Evolutionary conservation across 1,140 invertebrate genomes (phyloP).

Genomic region (Brachionus asplanchnoidis): DNA sequence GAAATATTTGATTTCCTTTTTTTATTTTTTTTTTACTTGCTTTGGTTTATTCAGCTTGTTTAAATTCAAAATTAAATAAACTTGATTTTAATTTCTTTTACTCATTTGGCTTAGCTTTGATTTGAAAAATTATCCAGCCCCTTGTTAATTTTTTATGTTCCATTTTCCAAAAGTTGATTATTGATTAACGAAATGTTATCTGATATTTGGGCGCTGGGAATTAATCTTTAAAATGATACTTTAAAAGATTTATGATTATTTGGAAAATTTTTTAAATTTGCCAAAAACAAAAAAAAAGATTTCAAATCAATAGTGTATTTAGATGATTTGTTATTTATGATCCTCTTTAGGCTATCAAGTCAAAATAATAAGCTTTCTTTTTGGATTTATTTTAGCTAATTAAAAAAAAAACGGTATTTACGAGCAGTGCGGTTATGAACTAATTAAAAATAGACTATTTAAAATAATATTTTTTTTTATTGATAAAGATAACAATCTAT

Average conservation of each 20-base stretch:
- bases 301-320: not conserved
- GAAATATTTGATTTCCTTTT: constrained; percentile 11
- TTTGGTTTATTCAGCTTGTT: not conserved
- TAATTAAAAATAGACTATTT: not conserved
- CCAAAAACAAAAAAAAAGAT: not conserved
- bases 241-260: not conserved
- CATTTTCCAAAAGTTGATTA: not conserved
- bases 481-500: not conserved
- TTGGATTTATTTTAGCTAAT: not conserved
- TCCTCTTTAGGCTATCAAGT: not conserved
- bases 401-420: not conserved
- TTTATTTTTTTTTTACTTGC: not conserved
- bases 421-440: not conserved
- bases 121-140: not conserved
- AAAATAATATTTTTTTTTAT: not conserved
- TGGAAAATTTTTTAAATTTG: not conserved
- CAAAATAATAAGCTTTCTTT: not conserved
- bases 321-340: not conserved
- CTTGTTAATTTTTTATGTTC: not conserved
- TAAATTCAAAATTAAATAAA: not conserved
- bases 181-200: not conserved
- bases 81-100: not conserved
- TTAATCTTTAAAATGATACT: not conserved
- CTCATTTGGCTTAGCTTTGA: not conserved
- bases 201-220: not conserved